phyloP scores from a whole-genome alignment of 1,140 invertebrate genomes.

The Orchestia grillus region DNA sequence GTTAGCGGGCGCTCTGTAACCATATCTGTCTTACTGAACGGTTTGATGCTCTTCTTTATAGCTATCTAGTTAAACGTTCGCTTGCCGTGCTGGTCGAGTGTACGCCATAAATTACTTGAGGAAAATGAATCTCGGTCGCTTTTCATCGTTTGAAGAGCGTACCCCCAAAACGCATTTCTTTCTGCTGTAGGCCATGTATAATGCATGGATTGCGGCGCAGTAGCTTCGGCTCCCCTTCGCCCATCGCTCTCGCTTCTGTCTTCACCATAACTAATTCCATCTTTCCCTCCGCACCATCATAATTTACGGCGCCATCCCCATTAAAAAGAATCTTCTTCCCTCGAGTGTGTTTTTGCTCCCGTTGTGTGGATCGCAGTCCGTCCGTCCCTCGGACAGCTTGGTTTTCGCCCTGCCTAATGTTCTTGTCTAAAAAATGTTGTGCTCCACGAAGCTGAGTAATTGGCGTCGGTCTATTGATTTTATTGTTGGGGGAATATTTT shows the following conservation, averaged over 20 bases:
- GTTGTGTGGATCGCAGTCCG: conserved; percentile 34
- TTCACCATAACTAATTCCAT: conserved; percentile 56
- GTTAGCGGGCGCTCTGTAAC: not conserved
- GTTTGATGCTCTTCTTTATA: not conserved
- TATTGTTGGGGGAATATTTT: not conserved
- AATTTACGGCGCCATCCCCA: conserved; percentile 55
- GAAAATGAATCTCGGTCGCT: not conserved
- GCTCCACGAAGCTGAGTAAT: conserved; percentile 27
- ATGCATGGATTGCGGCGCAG: not conserved
- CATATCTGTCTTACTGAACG: not conserved
- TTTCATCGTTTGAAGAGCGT: conserved; percentile 25
- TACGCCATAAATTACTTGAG: conserved; percentile 11
- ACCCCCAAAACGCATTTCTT: conserved; percentile 18
- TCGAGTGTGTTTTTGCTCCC: conserved; percentile 27
- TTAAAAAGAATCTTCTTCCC: conserved; percentile 52
- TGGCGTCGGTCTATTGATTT: conserved; percentile 1
- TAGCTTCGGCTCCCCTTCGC: conserved; percentile 19
- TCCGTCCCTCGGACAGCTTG: conserved; percentile 22
- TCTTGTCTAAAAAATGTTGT: not conserved
- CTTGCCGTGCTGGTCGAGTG: not conserved
- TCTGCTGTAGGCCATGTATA: conserved; percentile 45
- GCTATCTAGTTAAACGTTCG: not conserved
- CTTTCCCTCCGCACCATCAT: conserved; percentile 35
- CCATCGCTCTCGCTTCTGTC: conserved; percentile 52
- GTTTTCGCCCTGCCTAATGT: conserved; percentile 20